Evolutionary conservation across 2,888 invertebrate genomes (phyloP), one percentile per base, ranked within the genome.

Genomic region (Copidosoma aretas): DNA sequence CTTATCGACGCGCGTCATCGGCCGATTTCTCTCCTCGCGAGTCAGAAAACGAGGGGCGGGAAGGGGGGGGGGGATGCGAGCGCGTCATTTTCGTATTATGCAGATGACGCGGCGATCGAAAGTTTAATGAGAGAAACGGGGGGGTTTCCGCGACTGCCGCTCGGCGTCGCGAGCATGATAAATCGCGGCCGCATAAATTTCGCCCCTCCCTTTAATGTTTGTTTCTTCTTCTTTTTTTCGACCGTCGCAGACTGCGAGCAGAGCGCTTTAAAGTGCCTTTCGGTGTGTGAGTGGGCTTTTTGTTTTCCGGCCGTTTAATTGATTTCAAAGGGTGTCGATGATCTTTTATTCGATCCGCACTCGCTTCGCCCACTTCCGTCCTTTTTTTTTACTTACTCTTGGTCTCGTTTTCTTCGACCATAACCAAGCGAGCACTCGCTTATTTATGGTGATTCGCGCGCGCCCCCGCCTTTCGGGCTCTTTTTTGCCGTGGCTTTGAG

Each of bases 141-240:
- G 52, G 15, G 19, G 24, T 59, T 62, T 59, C 49, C 51, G 66
- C 49, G 39, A 64, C 59, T 14, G 59, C 69, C 53, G 52, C 41
- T 64, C 53, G 64, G 67, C 61, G 61, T 67, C 67, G 67, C 71
- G 67, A 64, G 71, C 71, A 67, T 67, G 67, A 68, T 71, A 68
- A 68, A 68, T 64, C 58, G 15, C 65, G 22, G 46, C 25, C 64
- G 70, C 70, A 70, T 64, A 67, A 67, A 70, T 67, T 64, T 67
- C 52, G 54, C 59, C 32, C 52, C 14, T 49, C 25, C 32, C 25
- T 60, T 22, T 54, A 25, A 3, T 4, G 19, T 10, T 21, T 22
- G 57, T 49, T 22, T n/a, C n/a, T n/a, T n/a, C n/a, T n/a, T n/a
- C n/a, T n/a, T n/a, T n/a, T n/a, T n/a, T n/a, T n/a, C n/a, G n/a